phyloP scores from a whole-genome alignment of 2,113 vertebrate species.

The Cavia aperea region DNA sequence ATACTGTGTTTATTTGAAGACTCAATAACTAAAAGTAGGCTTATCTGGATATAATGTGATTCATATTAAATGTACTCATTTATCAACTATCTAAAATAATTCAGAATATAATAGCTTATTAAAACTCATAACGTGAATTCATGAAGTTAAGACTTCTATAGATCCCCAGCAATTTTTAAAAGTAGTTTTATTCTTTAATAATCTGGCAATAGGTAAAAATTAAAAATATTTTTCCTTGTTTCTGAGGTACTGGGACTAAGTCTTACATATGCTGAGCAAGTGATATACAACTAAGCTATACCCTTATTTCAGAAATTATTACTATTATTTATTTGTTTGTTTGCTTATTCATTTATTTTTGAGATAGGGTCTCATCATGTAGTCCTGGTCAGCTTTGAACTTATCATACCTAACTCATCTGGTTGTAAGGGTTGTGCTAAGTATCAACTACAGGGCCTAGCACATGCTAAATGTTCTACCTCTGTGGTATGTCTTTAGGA shows the following conservation, averaged over 20 bases:
- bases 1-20: not conserved
- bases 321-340: not conserved
- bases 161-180: not conserved
- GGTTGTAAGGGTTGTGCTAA: not conserved
- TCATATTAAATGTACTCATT: not conserved
- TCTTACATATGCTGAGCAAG: not conserved
- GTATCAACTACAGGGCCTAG: not conserved
- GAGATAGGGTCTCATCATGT: not conserved
- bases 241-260: not conserved
- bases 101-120: constrained; percentile 3
- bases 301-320: not conserved
- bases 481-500: not conserved
- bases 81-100: not conserved
- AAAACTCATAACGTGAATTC: not conserved
- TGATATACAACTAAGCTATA: not conserved
- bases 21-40: not conserved
- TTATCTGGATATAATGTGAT: not conserved
- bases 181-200: constrained; percentile 1
- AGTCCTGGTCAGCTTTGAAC: not conserved
- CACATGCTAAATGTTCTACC: not conserved
- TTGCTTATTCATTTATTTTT: not conserved
- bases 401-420: not conserved
- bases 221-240: not conserved
- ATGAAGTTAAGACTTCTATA: not conserved
- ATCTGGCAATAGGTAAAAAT: not conserved